phyloP scores from a whole-genome alignment of 2,797 vertebrate genomes.

The Paramormyrops hopkinsi region DNA sequence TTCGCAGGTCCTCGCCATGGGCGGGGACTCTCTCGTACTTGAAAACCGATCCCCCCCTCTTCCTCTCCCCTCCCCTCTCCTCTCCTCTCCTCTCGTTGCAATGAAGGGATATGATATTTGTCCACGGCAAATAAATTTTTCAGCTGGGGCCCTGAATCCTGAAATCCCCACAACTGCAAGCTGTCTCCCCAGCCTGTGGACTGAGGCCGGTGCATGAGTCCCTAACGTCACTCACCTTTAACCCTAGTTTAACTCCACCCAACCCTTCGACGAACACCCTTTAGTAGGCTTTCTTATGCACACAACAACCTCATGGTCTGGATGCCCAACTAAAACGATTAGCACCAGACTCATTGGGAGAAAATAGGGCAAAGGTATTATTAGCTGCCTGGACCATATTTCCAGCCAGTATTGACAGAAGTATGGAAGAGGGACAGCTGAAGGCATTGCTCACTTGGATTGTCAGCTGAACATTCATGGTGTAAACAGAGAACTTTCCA shows the following conservation, averaged over 20 bases:
- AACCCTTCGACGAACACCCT: too few species aligned
- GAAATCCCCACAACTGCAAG: conserved; percentile 19
- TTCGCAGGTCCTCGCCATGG: conserved; percentile 44
- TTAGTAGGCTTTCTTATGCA: neutral
- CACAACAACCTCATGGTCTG: neutral
- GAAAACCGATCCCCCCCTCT: neutral
- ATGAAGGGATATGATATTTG: conserved; percentile 31
- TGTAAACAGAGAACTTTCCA: neutral
- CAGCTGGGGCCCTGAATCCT: conserved; percentile 14
- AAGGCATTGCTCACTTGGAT: neutral
- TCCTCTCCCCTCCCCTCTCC: neutral
- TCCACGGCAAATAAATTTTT: conserved; percentile 29
- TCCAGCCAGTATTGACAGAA: neutral
- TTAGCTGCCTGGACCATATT: neutral
- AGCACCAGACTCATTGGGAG: neutral
- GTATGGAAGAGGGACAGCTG: neutral
- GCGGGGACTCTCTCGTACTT: conserved; percentile 25
- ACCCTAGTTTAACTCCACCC: neutral
- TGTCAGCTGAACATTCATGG: conserved; percentile 15
- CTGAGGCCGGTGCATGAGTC: neutral
- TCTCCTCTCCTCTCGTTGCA: conserved; percentile 6
- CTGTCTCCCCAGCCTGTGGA: neutral
- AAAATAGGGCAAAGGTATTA: neutral
- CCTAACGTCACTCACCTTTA: neutral
- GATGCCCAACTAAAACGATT: neutral